Evolutionary conservation across 1,140 invertebrate genomes (phyloP).

Genomic region (Lucilia sericata): DNA sequence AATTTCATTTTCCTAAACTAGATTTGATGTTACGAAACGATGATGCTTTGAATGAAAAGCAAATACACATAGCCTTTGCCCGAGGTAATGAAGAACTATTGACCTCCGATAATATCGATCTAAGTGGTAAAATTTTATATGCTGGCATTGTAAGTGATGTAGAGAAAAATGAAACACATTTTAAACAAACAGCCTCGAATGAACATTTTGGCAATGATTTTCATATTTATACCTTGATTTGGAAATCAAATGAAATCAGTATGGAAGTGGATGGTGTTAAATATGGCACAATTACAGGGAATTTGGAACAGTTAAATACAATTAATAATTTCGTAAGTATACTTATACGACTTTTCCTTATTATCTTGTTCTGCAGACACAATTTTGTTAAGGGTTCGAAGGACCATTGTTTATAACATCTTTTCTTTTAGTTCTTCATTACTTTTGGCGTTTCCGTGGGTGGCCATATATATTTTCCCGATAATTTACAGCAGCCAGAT

Average conservation of each 20-base stretch:
- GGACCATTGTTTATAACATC: too few species aligned
- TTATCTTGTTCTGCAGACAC: too few species aligned
- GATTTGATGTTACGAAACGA: conserved; percentile 8
- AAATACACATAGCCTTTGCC: conserved; percentile 29
- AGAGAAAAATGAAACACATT: not conserved
- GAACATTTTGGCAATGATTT: conserved; percentile 72
- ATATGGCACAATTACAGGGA: conserved; percentile 56
- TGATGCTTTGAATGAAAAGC: not conserved
- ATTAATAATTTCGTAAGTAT: conserved; percentile 62
- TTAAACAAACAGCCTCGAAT: not conserved
- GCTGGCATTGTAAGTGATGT: conserved; percentile 7
- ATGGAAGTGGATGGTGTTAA: conserved; percentile 71
- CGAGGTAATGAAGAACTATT: conserved; percentile 16
- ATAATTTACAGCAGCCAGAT: conserved; percentile 46
- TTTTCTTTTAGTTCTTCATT: conserved; percentile 67
- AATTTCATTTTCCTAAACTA: not conserved
- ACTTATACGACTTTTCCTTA: too few species aligned
- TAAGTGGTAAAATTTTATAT: not conserved
- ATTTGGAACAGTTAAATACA: conserved; percentile 51
- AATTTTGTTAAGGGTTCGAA: too few species aligned
- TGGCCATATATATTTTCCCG: conserved; percentile 59
- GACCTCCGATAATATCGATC: not conserved
- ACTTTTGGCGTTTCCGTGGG: conserved; percentile 67
- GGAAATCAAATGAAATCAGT: conserved; percentile 71
- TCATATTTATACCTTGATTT: conserved; percentile 75